A percentile compares a stretch with the other conserved stretches of the same genome.
Conservation (phyloP, 2,797 vertebrate genomes). For the Clarias laeviceps region DNA sequence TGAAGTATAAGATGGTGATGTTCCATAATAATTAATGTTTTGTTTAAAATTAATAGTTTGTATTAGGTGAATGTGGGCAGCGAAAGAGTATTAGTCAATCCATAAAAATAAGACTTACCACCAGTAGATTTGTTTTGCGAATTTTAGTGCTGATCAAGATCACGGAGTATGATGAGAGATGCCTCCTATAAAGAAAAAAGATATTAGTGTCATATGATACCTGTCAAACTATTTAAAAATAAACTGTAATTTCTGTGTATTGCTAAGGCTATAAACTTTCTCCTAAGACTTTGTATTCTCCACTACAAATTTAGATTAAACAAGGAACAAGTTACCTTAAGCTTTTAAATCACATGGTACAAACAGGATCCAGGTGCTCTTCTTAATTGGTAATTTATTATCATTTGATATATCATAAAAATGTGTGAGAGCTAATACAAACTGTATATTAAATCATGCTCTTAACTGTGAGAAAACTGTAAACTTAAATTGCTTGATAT, state of each 20-base stretch:
- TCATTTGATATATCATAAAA: too few species aligned
- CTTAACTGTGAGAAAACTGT: neutral
- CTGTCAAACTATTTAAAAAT: neutral
- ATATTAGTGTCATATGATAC: neutral
- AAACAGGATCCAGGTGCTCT: slow-evolving; percentile 14
- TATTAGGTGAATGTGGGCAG: neutral
- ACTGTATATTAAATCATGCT: neutral
- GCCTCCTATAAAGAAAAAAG: neutral
- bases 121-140: neutral
- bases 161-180: neutral
- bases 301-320: neutral
- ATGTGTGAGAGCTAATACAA: neutral
- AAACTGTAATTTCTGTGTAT: neutral
- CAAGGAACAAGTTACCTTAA: neutral
- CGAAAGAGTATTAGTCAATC: neutral
- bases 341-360: slow-evolving; percentile 9
- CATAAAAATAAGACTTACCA: slow-evolving; percentile 22
- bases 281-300: neutral
- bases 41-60: neutral
- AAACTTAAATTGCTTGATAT: neutral
- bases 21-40: neutral
- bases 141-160: neutral
- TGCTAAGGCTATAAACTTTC: neutral
- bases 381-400: slow-evolving; percentile 3
- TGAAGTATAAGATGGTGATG: neutral